phyloP scores from a whole-genome alignment of 2,888 invertebrate genomes.

The Aporophyla nigra region DNA sequence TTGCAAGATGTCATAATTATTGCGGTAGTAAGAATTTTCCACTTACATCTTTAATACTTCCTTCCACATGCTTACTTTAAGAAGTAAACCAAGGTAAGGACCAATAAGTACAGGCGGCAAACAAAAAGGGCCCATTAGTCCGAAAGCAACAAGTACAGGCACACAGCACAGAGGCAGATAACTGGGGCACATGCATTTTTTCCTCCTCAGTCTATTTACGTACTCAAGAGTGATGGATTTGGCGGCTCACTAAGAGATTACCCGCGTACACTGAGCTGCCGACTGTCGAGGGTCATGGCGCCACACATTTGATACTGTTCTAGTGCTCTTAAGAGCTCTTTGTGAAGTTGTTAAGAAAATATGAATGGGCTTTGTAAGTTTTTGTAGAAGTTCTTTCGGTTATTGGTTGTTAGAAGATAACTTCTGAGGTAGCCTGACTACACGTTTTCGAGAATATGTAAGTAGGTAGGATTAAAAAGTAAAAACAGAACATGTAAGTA shows the following conservation, averaged over 20 bases:
- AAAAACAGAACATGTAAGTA: neutral
- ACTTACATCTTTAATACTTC: neutral
- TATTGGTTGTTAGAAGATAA: slow-evolving; percentile 31
- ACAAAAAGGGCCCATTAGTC: slow-evolving; percentile 73
- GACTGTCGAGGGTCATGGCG: slow-evolving; percentile 76
- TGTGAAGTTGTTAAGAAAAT: slow-evolving; percentile 60
- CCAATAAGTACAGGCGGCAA: slow-evolving; percentile 32
- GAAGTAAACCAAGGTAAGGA: slow-evolving; percentile 18
- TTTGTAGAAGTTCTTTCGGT: slow-evolving; percentile 40
- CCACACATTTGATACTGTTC: slow-evolving; percentile 76
- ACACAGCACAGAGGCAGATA: slow-evolving; percentile 69
- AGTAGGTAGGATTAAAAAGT: neutral
- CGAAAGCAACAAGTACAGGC: slow-evolving; percentile 68
- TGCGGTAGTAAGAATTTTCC: neutral
- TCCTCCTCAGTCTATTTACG: slow-evolving; percentile 80
- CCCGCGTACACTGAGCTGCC: slow-evolving; percentile 66
- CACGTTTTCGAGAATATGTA: neutral
- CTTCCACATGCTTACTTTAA: slow-evolving; percentile 1
- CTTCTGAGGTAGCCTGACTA: neutral
- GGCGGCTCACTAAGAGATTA: slow-evolving; percentile 78
- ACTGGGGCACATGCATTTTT: slow-evolving; percentile 84
- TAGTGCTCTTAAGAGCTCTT: slow-evolving; percentile 69
- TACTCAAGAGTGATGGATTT: slow-evolving; percentile 77
- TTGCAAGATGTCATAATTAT: slow-evolving; percentile 14
- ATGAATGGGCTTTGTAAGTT: slow-evolving; percentile 47